Evolutionary conservation across 2,888 invertebrate species (phyloP).

Genomic region (Drosophila paracracens): DNA sequence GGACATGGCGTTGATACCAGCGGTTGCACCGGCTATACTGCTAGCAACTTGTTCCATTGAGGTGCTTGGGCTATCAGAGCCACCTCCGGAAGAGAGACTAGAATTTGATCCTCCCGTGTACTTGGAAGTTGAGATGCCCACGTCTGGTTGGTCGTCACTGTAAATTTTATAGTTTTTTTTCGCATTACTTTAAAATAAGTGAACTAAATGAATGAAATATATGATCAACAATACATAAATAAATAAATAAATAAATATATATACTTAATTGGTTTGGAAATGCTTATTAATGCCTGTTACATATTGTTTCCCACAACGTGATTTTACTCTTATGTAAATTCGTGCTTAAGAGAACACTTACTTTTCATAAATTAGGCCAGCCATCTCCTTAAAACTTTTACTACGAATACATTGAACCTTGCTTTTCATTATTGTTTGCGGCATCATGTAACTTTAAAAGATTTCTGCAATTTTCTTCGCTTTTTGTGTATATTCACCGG

Average conservation of each 20-base stretch:
- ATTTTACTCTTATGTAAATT: background rate
- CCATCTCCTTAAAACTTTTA: conserved; percentile 82
- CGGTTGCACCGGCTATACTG: conserved; percentile 50
- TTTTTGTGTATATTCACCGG: background rate
- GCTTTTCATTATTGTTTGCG: conserved; percentile 71
- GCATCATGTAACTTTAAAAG: background rate
- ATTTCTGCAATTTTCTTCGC: conserved; percentile 6
- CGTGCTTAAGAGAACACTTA: conserved; percentile 57
- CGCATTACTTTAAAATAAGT: background rate
- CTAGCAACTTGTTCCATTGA: conserved; percentile 89
- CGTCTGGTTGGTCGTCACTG: conserved; percentile 89
- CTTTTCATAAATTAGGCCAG: conserved; percentile 80
- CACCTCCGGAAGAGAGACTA: conserved; percentile 85
- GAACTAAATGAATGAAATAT: background rate
- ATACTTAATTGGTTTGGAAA: background rate
- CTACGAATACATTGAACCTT: conserved; percentile 83
- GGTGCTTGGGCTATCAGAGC: conserved; percentile 90
- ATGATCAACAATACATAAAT: background rate
- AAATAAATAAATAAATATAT: background rate
- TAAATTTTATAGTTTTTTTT: conserved; percentile 74
- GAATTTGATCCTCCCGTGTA: conserved; percentile 90
- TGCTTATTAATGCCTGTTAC: background rate
- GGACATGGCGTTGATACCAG: conserved; percentile 42
- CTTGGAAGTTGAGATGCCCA: conserved; percentile 86
- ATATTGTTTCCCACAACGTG: background rate